Evolutionary conservation across 2,888 invertebrate genomes (phyloP).

Genomic region (Drosophila longiperda): DNA sequence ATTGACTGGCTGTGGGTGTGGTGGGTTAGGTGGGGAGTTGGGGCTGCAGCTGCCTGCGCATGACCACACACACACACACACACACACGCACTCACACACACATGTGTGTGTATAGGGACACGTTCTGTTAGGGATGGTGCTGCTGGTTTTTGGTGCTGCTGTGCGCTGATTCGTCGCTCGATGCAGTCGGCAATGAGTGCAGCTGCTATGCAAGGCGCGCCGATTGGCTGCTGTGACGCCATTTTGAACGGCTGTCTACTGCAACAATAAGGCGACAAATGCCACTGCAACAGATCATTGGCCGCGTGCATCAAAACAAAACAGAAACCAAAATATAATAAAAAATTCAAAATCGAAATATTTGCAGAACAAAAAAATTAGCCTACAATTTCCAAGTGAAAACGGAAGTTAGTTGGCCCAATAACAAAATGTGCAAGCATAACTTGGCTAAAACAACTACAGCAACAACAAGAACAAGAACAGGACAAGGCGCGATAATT

Average conservation of each 20-base stretch:
- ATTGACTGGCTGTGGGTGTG: conserved; percentile 30
- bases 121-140: conserved; percentile 46
- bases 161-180: conserved; percentile 66
- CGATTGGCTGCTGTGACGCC: conserved; percentile 67
- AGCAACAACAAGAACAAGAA: conserved; percentile 8
- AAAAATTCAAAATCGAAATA: not conserved
- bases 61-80: conserved; percentile 64
- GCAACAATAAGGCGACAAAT: conserved; percentile 35
- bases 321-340: not conserved
- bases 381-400: conserved; percentile 47
- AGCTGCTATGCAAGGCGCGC: conserved; percentile 48
- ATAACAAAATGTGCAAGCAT: conserved; percentile 9
- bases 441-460: conserved; percentile 21
- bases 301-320: conserved; percentile 6
- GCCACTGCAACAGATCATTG: conserved; percentile 48
- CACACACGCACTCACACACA: conserved; percentile 38
- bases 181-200: conserved; percentile 62
- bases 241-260: conserved; percentile 43
- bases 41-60: conserved; percentile 68
- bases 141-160: conserved; percentile 26
- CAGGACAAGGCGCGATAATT: conserved; percentile 52
- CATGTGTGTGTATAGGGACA: conserved; percentile 45
- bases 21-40: conserved; percentile 8
- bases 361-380: conserved; percentile 2
- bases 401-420: conserved; percentile 43